A percentile compares a stretch with the other conserved stretches of the same genome.
Conservation (phyloP, 2,113 vertebrate species). For the Syngnathus typhle region DNA sequence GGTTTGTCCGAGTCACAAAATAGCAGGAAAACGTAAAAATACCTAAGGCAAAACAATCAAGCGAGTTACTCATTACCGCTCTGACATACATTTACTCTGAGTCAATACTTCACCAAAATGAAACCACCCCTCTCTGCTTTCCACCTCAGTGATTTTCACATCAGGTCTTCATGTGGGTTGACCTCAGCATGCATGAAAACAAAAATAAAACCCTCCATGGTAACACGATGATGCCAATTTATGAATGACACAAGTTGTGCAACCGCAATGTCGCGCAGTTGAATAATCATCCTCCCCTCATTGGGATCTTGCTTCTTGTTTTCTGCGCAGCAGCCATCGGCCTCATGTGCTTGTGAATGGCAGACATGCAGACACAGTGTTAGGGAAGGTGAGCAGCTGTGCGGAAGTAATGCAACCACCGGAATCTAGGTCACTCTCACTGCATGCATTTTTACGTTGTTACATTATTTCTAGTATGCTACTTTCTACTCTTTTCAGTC, state of each 20-base stretch:
- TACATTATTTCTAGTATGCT: constrained; percentile 24
- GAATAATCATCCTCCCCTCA: constrained; percentile 9
- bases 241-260: constrained; percentile 6
- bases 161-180: constrained; percentile 29
- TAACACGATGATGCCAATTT: not conserved
- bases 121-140: constrained; percentile 11
- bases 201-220: constrained; percentile 2
- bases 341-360: constrained; percentile 51
- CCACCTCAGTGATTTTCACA: constrained; percentile 16
- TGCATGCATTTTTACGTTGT: constrained; percentile 41
- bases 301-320: constrained; percentile 16
- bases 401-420: constrained; percentile 54
- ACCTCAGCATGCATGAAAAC: constrained; percentile 29
- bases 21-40: constrained; percentile 13
- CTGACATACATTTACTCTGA: constrained; percentile 30
- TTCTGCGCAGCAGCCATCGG: constrained; percentile 40
- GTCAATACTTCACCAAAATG: constrained; percentile 27
- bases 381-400: constrained; percentile 48
- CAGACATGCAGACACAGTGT: constrained; percentile 35
- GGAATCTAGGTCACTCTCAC: constrained; percentile 62
- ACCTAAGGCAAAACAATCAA: constrained; percentile 37
- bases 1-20: constrained; percentile 1
- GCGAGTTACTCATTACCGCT: constrained; percentile 14
- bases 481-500: constrained; percentile 8
- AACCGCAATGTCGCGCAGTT: not conserved